Evolutionary conservation across 1,140 invertebrate genomes (phyloP), one percentile per base, ranked within the genome.

Genomic region (Neodiprion virginianus): DNA sequence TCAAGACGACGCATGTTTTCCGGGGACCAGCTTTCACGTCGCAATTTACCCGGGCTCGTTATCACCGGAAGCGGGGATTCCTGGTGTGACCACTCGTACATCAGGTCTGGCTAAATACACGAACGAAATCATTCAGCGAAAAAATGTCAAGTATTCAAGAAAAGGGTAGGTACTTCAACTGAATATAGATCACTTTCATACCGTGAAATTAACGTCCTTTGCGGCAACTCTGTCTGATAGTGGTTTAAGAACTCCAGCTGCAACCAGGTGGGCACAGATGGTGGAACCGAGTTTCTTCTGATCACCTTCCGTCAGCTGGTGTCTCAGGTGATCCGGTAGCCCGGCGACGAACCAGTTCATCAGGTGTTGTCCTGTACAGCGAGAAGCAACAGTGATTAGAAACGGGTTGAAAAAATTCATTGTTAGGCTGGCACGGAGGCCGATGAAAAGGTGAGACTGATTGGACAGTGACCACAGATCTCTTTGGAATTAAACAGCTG

Each of bases 251-350:
- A 97, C 94, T 0, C 96, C 96, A 69, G 95, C 94, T 53, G 95
- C 93, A n/a, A 97, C 88, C n/a, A 98, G 90, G 88, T 96, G 93
- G 0, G 95, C 95, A 83, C 95, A 97, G 83, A 97, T 95, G 83
- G 96, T 95, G 71, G 92, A 89, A 21, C 92, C 93, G 73, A 97
- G 86, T 67, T 92, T 91, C 81, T 93, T 93, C 69, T 96, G 86
- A 80, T 96, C 95, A 81, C 93, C 91, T 72, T 91, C 89, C 53
- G 90, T 92, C 53, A 95, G 86, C 69, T 82, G 91, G 76, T 53
- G 87, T 86, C 77, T 90, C 21, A 94, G 84, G 80, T 93, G 92
- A 82, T 96, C 93, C 67, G 90, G 89, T 75, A 95, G 91, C n/a
- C 94, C 92, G 14, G 95, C 95, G 72, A 94, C 89, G 76, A 97